Evolutionary conservation across 2,113 vertebrate species (phyloP).

Genomic region (Dipodomys spectabilis): DNA sequence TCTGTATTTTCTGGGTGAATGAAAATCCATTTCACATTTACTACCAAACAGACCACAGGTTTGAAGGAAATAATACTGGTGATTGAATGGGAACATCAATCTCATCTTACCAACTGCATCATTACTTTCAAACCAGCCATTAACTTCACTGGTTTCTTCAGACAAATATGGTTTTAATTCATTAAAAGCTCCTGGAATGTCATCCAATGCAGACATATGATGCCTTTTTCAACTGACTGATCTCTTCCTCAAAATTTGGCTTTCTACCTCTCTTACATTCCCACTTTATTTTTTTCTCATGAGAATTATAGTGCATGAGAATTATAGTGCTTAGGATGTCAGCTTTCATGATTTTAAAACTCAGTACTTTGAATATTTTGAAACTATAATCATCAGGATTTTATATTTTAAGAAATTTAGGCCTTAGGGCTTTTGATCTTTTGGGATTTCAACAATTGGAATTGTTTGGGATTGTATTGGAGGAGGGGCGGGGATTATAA

Average conservation of each 20-base stretch:
- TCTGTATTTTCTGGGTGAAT: neutral
- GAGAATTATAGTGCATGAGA: neutral
- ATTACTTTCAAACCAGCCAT: neutral
- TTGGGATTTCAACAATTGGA: neutral
- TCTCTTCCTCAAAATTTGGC: neutral
- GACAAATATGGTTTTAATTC: constrained; percentile 39
- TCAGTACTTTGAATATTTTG: neutral
- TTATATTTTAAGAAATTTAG: neutral
- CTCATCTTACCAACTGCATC: neutral
- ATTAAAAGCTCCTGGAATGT: constrained; percentile 9
- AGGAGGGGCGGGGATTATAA: neutral
- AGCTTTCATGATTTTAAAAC: neutral
- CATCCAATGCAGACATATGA: neutral
- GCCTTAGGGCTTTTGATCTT: neutral
- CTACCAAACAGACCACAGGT: neutral
- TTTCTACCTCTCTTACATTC: neutral
- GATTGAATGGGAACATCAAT: neutral
- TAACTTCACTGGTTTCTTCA: neutral
- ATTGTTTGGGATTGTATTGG: neutral
- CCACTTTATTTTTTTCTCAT: neutral
- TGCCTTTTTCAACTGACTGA: neutral
- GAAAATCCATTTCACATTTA: neutral
- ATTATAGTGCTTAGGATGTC: neutral
- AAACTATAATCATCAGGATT: neutral
- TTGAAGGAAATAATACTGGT: neutral